Evolutionary conservation across 2,888 invertebrate species (phyloP), one percentile per base, ranked within the genome.

Genomic region (Thera obeliscata): DNA sequence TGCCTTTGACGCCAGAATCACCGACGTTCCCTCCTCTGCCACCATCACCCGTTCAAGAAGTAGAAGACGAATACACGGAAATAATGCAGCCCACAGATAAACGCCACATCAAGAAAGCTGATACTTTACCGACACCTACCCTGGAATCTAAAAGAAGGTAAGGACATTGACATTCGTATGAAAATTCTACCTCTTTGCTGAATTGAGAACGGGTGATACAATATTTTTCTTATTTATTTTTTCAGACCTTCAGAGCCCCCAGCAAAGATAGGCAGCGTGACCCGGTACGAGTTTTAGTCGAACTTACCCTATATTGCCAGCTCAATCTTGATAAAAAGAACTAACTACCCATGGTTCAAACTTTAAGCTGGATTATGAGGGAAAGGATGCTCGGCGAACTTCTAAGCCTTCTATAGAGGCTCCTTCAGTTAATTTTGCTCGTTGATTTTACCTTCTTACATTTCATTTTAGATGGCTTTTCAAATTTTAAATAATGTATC

Each of bases 11-110:
- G 2, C 94, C 94, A 22, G 94, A 93, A 61, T 94, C 94, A 1
- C 94, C 94, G 5, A 92, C 90, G 61, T 96, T 97, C 81, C 97
- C 97, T 33, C 97, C 97, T 49, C 88, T 97, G 69, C 97, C 97
- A 7, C 97, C 97, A 0, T 97, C 97, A 0, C 97, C 97, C 0
- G 96, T 96, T 8, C 96, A 96, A 86, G 97, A 97, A 88, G 96
- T 96, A 68, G 95, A 96, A 78, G 96, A 96, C 77, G 96, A 96
- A 79, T 96, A 96, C 78, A 95, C 96, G 41, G 96, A 96, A 90
- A 95, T 95, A 69, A 86, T 95, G 81, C 91, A 90, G 73, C 92
- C 94, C 3, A 86, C 90, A 61, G 93, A 92, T 66, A 94, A 94
- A 82, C 90, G 94, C 41, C 89, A 88, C 72, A 74, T 79, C 2